Percentiles rank a stretch among this genome's conserved stretches.
Conservation (phyloP, 2,888 invertebrate genomes). For the Agonum fuliginosum region DNA sequence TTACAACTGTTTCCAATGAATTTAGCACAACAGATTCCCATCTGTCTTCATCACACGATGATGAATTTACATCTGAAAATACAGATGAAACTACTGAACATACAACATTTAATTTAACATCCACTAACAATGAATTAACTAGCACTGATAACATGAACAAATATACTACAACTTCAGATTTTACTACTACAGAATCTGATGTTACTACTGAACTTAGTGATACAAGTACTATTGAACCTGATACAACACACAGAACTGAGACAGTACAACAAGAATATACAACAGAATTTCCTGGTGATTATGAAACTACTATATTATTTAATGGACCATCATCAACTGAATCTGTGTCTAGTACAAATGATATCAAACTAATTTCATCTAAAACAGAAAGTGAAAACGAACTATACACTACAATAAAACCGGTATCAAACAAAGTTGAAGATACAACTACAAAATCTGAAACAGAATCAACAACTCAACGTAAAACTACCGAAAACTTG, state of each 20-base stretch:
- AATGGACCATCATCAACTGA: slow-evolving; percentile 46
- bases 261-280: slow-evolving; percentile 62
- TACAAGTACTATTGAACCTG: slow-evolving; percentile 68
- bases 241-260: slow-evolving; percentile 16
- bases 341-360: slow-evolving; percentile 62
- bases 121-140: not conserved
- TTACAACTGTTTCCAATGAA: slow-evolving; percentile 60
- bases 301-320: slow-evolving; percentile 60
- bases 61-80: slow-evolving; percentile 35
- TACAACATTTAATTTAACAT: slow-evolving; percentile 71
- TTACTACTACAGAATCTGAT: slow-evolving; percentile 8
- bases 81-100: slow-evolving; percentile 70
- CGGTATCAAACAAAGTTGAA: slow-evolving; percentile 46
- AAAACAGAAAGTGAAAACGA: slow-evolving; percentile 70
- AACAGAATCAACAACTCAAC: slow-evolving; percentile 59
- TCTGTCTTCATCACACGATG: not conserved
- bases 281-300: slow-evolving; percentile 61
- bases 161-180: slow-evolving; percentile 13
- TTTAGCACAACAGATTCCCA: slow-evolving; percentile 28
- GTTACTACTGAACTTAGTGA: slow-evolving; percentile 67
- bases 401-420: slow-evolving; percentile 60
- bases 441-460: slow-evolving; percentile 52
- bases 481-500: slow-evolving; percentile 59
- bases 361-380: slow-evolving; percentile 69
- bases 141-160: slow-evolving; percentile 61